Base-by-base conservation (phyloP, 1,140 invertebrate species). In the Holotrichia oblita region DNA sequence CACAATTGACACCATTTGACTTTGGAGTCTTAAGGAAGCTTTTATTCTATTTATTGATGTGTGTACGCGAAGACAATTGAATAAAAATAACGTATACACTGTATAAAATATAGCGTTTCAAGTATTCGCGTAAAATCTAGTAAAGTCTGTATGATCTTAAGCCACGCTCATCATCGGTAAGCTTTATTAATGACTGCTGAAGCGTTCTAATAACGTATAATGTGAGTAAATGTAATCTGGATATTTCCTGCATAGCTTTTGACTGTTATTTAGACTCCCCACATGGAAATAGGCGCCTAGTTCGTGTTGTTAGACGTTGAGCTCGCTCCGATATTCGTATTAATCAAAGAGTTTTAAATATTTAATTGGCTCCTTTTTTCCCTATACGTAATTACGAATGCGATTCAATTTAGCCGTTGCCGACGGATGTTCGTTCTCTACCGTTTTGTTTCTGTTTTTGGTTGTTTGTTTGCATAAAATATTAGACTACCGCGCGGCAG, bases 141-240 rank as follows among this genome's bases (percentile, higher is more conserved):
- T 55, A 55, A 55, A 17, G 17, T 55, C 14, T 55, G n/a, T 6
- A 24, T 7, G 12, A 0, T 69, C 20, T 69, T 8, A 10, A 20
- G 24, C 7, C 61, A 34, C 22, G 61, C 17, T 22, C 22, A 27
- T 34, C 61, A 69, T 69, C 61, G 61, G 24, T 69, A 69, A 69
- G 22, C 22, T 69, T 69, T 69, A 69, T 69, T 69, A 69, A 69
- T 69, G 61, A 69, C 61, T 20, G 22, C 61, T 27, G 61, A 69
- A 69, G 61, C 61, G 22, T 69, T 69, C 61, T 69, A 69, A 69
- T 69, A 69, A 69, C 61, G 22, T 22, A 69, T 69, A 69, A 69
- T 69, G 27, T 12, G 24, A 69, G 61, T 69, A 20, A 69, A 69
- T 24, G 61, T 69, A 69, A 69, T 69, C 27, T 27, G 20, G 20